Evolutionary conservation across 2,113 vertebrate species (phyloP), one percentile per base, ranked within the genome.

Genomic region (Pangasianodon gigas): DNA sequence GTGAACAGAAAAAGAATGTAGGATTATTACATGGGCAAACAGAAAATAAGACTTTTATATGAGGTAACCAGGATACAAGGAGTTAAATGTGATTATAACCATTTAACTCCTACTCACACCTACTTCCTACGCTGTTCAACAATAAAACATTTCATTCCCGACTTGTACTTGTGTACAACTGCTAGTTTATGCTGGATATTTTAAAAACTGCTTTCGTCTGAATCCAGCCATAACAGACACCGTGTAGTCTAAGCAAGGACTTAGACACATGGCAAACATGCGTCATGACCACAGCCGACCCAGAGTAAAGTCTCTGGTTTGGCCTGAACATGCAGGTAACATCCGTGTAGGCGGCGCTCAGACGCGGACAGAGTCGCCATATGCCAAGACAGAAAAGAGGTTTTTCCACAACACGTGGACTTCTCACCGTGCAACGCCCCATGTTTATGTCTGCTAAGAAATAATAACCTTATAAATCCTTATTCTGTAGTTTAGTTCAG

Each of bases 251-350:
- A 86, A 86, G 85, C 85, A 86, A 71, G 19, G 85, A 29, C n/a
- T 51, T 48, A 69, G 51, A 87, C 32, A 87, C 71, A 87, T 60
- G 41, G 86, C 52, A 52, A 79, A 60, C 71, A 58, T 77, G 86
- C 32, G 32, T 87, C 54, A 87, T 60, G 54, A 51, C 65, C 85
- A 74, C n/a, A 86, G 18, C 3, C 1, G 65, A 54, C 85, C 85
- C 74, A 19, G 80, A 79, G 86, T 41, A 87, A 80, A 80, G 41
- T n/a, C 86, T 48, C 26, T 32, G 56, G 24, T 51, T 56, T 79
- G 56, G 71, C 54, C 41, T 18, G 41, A 80, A 48, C 52, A 75
- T 0, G 4, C 56, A 41, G 58, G 54, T 65, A 71, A 81, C 67
- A 8, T 54, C 48, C 32, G 2, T 16, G 48, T 86, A 8, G 65